phyloP scores from a whole-genome alignment of 2,113 vertebrate genomes.

The Raphicerus campestris region DNA sequence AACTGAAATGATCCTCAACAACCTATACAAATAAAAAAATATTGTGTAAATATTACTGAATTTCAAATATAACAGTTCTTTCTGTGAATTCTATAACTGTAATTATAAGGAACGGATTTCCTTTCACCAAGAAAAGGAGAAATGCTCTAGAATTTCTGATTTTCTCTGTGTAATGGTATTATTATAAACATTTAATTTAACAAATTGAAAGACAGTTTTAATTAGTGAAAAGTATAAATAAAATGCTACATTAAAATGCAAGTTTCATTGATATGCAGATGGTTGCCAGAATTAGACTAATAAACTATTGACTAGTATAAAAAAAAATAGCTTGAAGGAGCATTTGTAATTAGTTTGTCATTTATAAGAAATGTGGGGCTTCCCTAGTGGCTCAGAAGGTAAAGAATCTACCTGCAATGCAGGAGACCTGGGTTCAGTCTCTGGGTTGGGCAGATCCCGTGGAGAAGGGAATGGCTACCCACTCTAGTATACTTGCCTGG shows the following conservation, averaged over 20 bases:
- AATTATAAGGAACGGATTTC: background rate
- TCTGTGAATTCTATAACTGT: background rate
- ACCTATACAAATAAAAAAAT: background rate
- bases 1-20: background rate
- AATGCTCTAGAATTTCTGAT: background rate
- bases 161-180: background rate
- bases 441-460: background rate
- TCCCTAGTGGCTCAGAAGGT: background rate
- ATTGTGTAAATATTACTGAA: background rate
- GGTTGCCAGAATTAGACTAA: constrained; percentile 14
- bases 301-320: background rate
- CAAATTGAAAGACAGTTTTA: background rate
- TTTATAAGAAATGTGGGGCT: background rate
- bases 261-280: background rate
- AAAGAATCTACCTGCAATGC: background rate
- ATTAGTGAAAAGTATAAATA: background rate
- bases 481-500: background rate
- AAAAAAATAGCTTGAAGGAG: background rate
- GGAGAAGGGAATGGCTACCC: background rate
- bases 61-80: background rate
- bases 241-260: background rate
- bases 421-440: background rate
- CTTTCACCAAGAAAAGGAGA: background rate
- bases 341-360: constrained; percentile 26
- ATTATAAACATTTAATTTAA: constrained; percentile 2